Conservation (phyloP, 2,888 invertebrate genomes). For the Sphaerophoria taeniata region DNA sequence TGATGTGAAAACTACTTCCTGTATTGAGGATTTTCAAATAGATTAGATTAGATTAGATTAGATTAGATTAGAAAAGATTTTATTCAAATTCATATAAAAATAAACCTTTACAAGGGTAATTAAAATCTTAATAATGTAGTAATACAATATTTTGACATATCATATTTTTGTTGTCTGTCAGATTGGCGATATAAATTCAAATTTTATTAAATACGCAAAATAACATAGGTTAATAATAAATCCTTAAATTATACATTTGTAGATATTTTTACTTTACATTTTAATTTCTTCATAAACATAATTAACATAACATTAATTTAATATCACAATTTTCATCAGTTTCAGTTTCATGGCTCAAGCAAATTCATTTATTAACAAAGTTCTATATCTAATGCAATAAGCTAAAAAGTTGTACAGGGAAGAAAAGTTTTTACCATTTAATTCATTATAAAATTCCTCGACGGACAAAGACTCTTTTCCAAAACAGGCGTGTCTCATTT, state of each 20-base stretch:
- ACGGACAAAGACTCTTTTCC: background rate
- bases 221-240: background rate
- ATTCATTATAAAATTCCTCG: background rate
- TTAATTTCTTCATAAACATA: background rate
- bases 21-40: too few relatives aligned
- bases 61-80: slow-evolving; percentile 5
- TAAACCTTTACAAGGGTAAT: background rate
- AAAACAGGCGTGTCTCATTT: slow-evolving; percentile 4
- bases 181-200: background rate
- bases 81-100: background rate
- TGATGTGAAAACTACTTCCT: too few relatives aligned
- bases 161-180: slow-evolving; percentile 1
- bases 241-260: background rate
- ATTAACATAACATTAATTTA: background rate
- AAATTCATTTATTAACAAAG: slow-evolving; percentile 5
- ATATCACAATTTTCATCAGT: background rate
- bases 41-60: too few relatives aligned
- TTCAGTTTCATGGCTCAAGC: background rate
- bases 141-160: background rate
- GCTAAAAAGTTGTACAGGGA: slow-evolving; percentile 7
- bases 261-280: background rate
- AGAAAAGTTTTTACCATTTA: background rate
- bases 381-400: background rate
- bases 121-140: background rate
- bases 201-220: background rate